Evolutionary conservation across 1,140 invertebrate species (phyloP).

Genomic region (Calycopis cecrops): DNA sequence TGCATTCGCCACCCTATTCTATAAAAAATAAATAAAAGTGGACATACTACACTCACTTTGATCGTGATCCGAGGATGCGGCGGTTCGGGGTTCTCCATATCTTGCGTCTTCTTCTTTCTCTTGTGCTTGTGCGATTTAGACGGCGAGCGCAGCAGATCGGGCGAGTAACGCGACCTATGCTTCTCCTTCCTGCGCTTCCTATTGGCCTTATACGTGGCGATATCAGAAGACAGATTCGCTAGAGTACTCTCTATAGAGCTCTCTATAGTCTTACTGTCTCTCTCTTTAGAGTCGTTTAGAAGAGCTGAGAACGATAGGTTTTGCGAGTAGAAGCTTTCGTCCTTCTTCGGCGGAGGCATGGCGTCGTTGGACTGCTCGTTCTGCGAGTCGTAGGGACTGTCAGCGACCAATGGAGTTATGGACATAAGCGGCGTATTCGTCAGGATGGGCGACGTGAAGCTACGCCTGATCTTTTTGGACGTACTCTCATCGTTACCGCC

Average conservation of each 20-base stretch:
- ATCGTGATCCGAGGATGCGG: slow-evolving; percentile 85
- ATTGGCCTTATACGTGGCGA: slow-evolving; percentile 68
- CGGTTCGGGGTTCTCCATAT: slow-evolving; percentile 78
- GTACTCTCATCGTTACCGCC: slow-evolving; percentile 39
- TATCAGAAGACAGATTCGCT: slow-evolving; percentile 61
- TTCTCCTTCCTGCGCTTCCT: slow-evolving; percentile 83
- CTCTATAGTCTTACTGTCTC: slow-evolving; percentile 59
- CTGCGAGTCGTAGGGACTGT: slow-evolving; percentile 70
- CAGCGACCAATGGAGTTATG: slow-evolving; percentile 69
- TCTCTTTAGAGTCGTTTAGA: slow-evolving; percentile 55
- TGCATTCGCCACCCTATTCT: too few species aligned
- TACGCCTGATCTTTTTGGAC: slow-evolving; percentile 61
- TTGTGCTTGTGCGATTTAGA: slow-evolving; percentile 82
- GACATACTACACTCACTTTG: slow-evolving; percentile 72
- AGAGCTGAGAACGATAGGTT: slow-evolving; percentile 70
- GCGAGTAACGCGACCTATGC: slow-evolving; percentile 81
- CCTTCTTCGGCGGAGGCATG: slow-evolving; percentile 36
- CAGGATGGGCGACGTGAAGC: slow-evolving; percentile 67
- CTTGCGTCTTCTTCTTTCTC: slow-evolving; percentile 83
- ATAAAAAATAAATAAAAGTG: not conserved
- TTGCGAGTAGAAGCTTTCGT: slow-evolving; percentile 54
- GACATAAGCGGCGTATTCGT: slow-evolving; percentile 73
- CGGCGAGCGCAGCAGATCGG: slow-evolving; percentile 76
- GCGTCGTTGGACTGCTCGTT: slow-evolving; percentile 47
- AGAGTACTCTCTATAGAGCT: slow-evolving; percentile 61